Evolutionary conservation across 2,888 invertebrate species (phyloP), one percentile per base, ranked within the genome.

Genomic region (Shargacucullia verbasci): DNA sequence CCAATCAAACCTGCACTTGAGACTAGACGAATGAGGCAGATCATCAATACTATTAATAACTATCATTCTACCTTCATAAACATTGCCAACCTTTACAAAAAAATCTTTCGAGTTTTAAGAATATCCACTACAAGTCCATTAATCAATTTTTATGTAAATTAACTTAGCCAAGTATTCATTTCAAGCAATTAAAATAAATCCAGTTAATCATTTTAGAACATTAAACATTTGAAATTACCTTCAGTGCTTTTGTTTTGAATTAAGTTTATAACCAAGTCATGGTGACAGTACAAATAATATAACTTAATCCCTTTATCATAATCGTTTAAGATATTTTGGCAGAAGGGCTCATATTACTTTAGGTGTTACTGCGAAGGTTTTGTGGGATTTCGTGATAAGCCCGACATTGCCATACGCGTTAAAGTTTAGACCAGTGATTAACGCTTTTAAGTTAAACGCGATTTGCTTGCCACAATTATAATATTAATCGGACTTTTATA

Each of bases 281-380:
- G 20, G 10, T 48, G 15, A 41, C 0, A 49, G 39, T 13, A 13
- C 9, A 3, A 50, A 50, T 47, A 35, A 48, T 39, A 39, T 35
- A 41, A 10, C 14, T 37, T 9, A 38, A 10, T 25, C 14, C 15
- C 35, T 37, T 52, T 12, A 39, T 25, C n/a, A 37, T 48, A 25
- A 49, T 37, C 46, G 47, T 38, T 58, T 52, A n/a, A 58, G 31
- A 33, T 34, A 47, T 41, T n/a, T 58, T 47, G 4, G 35, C 31
- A 25, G 5, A 39, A 44, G 38, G 14, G 33, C 20, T 35, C 34
- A 25, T 0, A 34, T 9, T 49, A 31, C 43, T 35, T 29, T 15
- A 10, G 27, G n/a, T 14, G 13, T n/a, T 7, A 49, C 25, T 49
- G 10, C 25, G 20, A 48, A 34, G 25, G 41, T 15, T 27, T 1